These are phyloP conservation scores for Lytechinus pictus DNA, from an alignment of 35 echinoderm and acorn worm species.

Conservation along the genomic window DNA sequence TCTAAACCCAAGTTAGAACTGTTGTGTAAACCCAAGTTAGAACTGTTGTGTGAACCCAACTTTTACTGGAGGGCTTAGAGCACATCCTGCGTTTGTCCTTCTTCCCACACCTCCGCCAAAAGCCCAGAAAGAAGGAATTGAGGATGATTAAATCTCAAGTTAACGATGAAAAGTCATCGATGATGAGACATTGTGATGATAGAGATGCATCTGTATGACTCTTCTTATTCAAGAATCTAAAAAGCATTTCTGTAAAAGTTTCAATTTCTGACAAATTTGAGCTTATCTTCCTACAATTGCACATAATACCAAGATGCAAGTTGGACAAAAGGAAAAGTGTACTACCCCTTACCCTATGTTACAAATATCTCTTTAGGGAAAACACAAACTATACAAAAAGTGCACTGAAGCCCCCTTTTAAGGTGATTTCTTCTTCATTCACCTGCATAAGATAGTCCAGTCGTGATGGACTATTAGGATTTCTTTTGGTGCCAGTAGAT, in stretches of 20 bases:
- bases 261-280: not conserved
- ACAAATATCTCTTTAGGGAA: too few relatives aligned
- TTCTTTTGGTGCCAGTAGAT: too few relatives aligned
- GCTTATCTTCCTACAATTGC: not conserved
- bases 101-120: not conserved
- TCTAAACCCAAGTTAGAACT: too few relatives aligned
- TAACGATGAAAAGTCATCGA: not conserved
- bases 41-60: too few relatives aligned
- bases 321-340: not conserved
- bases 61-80: not conserved
- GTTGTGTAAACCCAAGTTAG: too few relatives aligned
- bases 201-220: not conserved
- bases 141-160: not conserved
- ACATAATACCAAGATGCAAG: not conserved
- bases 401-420: too few relatives aligned
- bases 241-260: not conserved
- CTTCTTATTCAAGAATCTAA: not conserved
- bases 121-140: not conserved
- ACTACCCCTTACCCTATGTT: not conserved
- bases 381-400: too few relatives aligned
- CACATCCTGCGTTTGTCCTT: not conserved
- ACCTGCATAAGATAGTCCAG: too few relatives aligned
- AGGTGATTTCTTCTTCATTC: too few relatives aligned
- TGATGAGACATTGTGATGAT: not conserved
- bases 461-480: too few relatives aligned